These are phyloP conservation scores for Antennarius striatus DNA, from an alignment of 2,113 vertebrate species.

Conservation along the genomic window DNA sequence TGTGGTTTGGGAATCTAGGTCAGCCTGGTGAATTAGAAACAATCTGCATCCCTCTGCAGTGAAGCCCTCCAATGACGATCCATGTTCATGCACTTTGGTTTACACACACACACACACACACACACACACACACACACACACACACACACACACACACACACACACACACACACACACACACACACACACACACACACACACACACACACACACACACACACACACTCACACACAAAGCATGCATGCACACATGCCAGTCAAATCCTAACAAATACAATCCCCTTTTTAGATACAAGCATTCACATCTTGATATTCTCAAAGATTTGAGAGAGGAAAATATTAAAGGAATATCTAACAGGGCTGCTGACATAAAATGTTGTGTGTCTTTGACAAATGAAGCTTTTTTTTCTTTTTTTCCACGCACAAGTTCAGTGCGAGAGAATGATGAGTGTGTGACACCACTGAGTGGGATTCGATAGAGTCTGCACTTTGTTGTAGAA, in stretches of 20 bases:
- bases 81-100: conserved; percentile 10
- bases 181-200: conserved; percentile 14
- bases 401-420: conserved; percentile 42
- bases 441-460: conserved; percentile 56
- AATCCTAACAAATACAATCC: conserved; percentile 43
- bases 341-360: conserved; percentile 53
- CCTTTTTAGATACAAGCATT: conserved; percentile 57
- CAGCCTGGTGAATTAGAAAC: conserved; percentile 67
- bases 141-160: conserved; percentile 19
- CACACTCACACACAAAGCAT: conserved; percentile 8
- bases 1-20: conserved; percentile 70
- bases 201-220: conserved; percentile 17
- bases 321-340: conserved; percentile 48
- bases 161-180: conserved; percentile 11
- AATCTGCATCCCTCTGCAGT: conserved; percentile 67
- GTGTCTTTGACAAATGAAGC: conserved; percentile 55
- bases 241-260: conserved; percentile 29
- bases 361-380: conserved; percentile 41
- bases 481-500: conserved; percentile 70
- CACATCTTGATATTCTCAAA: conserved; percentile 44
- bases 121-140: conserved; percentile 6
- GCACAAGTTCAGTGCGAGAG: conserved; percentile 38
- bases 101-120: conserved; percentile 18
- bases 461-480: conserved; percentile 64
- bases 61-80: conserved; percentile 41